phyloP scores from a whole-genome alignment of 2,888 invertebrate genomes.

The Drosophila heteroneura region DNA sequence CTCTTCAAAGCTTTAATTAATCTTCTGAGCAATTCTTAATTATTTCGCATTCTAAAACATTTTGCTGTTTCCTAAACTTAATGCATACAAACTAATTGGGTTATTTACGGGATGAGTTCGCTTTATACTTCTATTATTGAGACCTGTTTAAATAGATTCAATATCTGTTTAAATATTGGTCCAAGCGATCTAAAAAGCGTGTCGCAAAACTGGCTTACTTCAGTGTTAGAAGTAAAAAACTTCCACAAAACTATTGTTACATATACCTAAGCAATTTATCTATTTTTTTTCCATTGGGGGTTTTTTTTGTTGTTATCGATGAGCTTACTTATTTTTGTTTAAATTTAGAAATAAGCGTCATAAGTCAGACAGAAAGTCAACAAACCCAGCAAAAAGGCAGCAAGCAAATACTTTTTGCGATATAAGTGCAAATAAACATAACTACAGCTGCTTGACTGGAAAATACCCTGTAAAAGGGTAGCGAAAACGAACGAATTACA shows the following conservation, averaged over 20 bases:
- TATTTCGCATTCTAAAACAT: slow-evolving; percentile 26
- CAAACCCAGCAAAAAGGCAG: slow-evolving; percentile 15
- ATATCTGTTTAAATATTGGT: slow-evolving; percentile 46
- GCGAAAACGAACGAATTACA: neutral
- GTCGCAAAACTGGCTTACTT: slow-evolving; percentile 3
- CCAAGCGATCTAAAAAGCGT: neutral
- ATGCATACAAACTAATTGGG: neutral
- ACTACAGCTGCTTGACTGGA: neutral
- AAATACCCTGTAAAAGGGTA: neutral
- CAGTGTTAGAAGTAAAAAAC: neutral
- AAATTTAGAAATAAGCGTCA: slow-evolving; percentile 58
- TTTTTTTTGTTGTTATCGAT: slow-evolving; percentile 38
- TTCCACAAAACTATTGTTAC: neutral
- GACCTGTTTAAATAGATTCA: slow-evolving; percentile 11
- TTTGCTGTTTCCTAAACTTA: neutral
- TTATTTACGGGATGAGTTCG: neutral
- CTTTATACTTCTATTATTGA: neutral
- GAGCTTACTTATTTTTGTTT: slow-evolving; percentile 35
- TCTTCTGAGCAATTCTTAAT: neutral
- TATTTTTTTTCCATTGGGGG: neutral
- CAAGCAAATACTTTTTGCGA: slow-evolving; percentile 70
- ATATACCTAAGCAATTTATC: neutral
- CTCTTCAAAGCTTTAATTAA: too few relatives aligned
- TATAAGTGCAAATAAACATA: slow-evolving; percentile 34
- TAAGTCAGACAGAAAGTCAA: slow-evolving; percentile 32